Evolutionary conservation across 2,797 vertebrate species (phyloP).

Genomic region (Sebastes kiyomatsui): DNA sequence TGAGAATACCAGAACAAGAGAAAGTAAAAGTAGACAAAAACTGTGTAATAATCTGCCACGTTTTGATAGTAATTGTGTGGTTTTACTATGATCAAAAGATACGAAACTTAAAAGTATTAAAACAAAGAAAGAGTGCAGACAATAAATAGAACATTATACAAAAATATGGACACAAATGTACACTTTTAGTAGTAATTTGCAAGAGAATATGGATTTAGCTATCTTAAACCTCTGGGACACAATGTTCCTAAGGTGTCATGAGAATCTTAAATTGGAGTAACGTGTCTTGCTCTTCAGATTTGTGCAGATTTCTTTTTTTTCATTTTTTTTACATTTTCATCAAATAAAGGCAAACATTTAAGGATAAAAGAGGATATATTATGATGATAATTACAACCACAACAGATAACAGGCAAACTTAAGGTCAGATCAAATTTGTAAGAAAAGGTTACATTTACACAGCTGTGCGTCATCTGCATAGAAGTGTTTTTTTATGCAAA

Average conservation of each 20-base stretch:
- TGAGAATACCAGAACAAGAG: background rate
- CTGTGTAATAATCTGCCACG: background rate
- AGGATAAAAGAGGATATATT: background rate
- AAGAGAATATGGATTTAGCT: background rate
- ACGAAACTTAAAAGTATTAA: background rate
- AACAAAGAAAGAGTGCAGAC: background rate
- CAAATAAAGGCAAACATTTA: background rate
- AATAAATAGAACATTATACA: background rate
- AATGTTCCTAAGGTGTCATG: background rate
- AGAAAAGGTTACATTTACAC: background rate
- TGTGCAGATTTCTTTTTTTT: fast-evolving
- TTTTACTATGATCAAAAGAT: background rate
- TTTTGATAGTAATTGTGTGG: background rate
- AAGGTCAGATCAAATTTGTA: background rate
- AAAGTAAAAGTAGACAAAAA: background rate
- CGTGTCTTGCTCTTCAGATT: background rate
- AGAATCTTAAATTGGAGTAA: background rate
- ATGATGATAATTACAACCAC: background rate
- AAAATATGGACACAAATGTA: background rate
- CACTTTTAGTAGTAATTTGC: background rate
- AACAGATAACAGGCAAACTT: background rate
- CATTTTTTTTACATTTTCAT: background rate
- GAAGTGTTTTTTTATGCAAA: background rate
- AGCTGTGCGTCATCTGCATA: background rate
- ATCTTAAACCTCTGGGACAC: background rate